Conservation (phyloP, 2,113 vertebrate species). For the Taurulus bubalis region DNA sequence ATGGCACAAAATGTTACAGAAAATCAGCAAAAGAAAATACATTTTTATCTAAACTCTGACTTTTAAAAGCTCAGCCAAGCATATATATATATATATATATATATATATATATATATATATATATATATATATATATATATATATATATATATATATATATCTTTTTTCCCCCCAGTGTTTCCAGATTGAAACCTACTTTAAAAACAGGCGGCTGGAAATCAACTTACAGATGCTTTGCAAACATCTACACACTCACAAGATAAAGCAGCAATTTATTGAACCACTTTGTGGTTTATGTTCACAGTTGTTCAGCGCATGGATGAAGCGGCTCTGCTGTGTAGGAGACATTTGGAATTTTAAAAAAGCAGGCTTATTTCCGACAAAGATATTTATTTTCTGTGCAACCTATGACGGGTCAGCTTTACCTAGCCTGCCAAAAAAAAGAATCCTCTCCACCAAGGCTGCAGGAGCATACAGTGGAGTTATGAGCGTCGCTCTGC, state of each 20-base stretch:
- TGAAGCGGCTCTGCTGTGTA: background rate
- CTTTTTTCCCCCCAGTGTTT: background rate
- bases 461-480: background rate
- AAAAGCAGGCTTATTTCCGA: constrained; percentile 18
- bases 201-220: background rate
- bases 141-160: too few relatives aligned
- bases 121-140: too few relatives aligned
- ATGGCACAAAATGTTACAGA: background rate
- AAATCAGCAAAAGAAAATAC: background rate
- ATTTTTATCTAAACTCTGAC: too few relatives aligned
- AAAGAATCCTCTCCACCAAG: constrained; percentile 6
- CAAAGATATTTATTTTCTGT: constrained; percentile 24
- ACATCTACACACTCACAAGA: background rate
- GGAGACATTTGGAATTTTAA: constrained; percentile 1
- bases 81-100: too few relatives aligned
- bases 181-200: background rate
- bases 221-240: background rate
- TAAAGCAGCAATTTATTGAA: background rate
- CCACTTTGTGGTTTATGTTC: background rate
- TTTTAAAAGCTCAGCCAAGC: too few relatives aligned
- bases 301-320: background rate
- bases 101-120: too few relatives aligned
- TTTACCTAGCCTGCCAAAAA: constrained; percentile 25
- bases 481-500: constrained; percentile 20
- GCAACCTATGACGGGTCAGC: constrained; percentile 25